Evolutionary conservation across 2,888 invertebrate species (phyloP).

Genomic region (Cepaea hortensis): DNA sequence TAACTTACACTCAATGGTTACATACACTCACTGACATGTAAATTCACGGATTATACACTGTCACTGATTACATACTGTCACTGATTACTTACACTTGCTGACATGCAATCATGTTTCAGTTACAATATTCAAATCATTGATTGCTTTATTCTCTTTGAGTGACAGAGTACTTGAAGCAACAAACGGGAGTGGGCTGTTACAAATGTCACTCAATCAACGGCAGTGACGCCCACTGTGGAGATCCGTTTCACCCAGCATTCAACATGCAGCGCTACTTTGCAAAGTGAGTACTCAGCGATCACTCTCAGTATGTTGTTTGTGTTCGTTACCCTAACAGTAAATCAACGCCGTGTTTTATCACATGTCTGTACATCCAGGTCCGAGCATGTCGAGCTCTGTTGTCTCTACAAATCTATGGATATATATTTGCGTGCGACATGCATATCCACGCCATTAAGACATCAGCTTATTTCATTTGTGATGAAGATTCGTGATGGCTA

Average conservation of each 20-base stretch:
- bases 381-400: no score
- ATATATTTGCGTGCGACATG: no score
- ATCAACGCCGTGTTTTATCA: no score
- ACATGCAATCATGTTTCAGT: background rate
- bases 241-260: constrained; percentile 78
- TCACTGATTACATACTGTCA: background rate
- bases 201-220: constrained; percentile 78
- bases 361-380: no score
- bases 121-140: background rate
- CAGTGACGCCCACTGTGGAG: constrained; percentile 77
- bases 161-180: constrained; percentile 37
- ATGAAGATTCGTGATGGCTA: no score
- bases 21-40: no score
- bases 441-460: no score
- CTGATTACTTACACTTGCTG: background rate
- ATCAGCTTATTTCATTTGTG: no score
- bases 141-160: background rate
- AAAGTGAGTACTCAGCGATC: constrained; percentile 13
- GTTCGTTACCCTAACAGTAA: background rate
- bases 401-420: no score
- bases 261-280: constrained; percentile 68
- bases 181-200: constrained; percentile 77
- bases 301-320: no score
- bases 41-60: no score
- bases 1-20: no score